phyloP scores from a whole-genome alignment of 2,888 invertebrate species.

The Machimus rusticus region DNA sequence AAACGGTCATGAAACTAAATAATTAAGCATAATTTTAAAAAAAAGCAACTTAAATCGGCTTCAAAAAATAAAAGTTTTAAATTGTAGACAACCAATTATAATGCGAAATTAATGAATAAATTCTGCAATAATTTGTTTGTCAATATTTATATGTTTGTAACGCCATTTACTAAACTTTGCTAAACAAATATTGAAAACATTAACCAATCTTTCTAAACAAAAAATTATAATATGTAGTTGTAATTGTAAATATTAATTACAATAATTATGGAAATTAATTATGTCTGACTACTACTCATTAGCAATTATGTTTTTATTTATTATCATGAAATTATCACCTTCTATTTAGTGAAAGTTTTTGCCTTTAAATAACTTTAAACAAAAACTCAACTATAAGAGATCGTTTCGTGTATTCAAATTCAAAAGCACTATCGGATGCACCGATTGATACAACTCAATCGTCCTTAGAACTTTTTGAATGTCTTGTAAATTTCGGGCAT shows the following conservation, averaged over 20 bases:
- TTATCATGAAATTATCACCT: neutral
- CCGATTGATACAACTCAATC: neutral
- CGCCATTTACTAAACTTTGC: too few species aligned
- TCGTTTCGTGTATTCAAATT: neutral
- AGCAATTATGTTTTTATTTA: neutral
- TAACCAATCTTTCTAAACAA: neutral
- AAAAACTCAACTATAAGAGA: neutral
- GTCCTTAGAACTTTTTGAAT: neutral
- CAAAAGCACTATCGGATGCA: neutral
- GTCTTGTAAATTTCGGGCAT: conserved; percentile 53
- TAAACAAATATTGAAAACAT: neutral
- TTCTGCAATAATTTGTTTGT: too few species aligned
- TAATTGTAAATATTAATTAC: neutral
- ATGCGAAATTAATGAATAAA: too few species aligned
- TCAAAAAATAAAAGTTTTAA: too few species aligned
- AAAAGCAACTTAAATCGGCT: too few species aligned
- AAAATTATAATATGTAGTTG: too few species aligned
- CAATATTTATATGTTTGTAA: too few species aligned
- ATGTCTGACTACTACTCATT: neutral
- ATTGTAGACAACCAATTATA: too few species aligned
- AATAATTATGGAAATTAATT: neutral
- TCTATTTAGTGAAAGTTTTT: neutral
- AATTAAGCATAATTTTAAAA: too few species aligned
- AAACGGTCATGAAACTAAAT: too few species aligned
- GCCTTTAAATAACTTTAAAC: neutral